Evolutionary conservation across 2,888 invertebrate genomes (phyloP).

Genomic region (Capitulum mitella): DNA sequence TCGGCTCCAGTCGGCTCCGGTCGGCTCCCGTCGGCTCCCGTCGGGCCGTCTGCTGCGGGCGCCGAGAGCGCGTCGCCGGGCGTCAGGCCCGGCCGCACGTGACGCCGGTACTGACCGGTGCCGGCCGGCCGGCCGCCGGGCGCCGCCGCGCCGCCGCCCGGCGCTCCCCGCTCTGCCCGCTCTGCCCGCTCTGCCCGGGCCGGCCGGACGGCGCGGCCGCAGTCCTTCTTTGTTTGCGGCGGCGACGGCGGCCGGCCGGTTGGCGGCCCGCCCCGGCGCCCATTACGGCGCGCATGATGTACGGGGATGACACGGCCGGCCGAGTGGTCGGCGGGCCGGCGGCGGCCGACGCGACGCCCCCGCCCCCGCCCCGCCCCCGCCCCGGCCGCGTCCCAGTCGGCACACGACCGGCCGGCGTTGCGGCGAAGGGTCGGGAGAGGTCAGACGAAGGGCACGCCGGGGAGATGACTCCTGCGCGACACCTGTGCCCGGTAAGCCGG

Average conservation of each 20-base stretch:
- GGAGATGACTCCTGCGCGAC: no score
- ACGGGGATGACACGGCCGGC: not conserved
- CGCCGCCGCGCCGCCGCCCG: not conserved
- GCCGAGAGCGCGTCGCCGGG: not conserved
- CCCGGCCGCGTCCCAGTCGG: no score
- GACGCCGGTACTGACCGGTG: not conserved
- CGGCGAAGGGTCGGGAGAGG: no score
- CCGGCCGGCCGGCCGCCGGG: not conserved
- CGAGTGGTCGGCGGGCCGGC: not conserved
- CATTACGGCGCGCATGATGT: not conserved
- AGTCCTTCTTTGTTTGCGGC: slow-evolving; percentile 5
- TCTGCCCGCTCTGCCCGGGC: not conserved
- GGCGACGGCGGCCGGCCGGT: slow-evolving; percentile 4
- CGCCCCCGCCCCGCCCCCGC: no score
- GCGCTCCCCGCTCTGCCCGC: not conserved
- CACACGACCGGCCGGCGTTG: no score
- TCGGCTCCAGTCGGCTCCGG: not conserved
- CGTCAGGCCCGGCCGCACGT: not conserved
- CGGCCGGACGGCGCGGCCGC: not conserved
- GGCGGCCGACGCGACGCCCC: not conserved
- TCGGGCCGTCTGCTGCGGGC: not conserved
- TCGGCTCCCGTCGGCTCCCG: not conserved
- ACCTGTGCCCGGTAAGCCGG: no score
- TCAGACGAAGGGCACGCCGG: no score
- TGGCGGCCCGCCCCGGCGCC: not conserved